A percentile compares a stretch with the other conserved stretches of the same genome.
phyloP scores from a whole-genome alignment of 92 coral and sea anemone genomes.

The Epizoanthus scotinus region DNA sequence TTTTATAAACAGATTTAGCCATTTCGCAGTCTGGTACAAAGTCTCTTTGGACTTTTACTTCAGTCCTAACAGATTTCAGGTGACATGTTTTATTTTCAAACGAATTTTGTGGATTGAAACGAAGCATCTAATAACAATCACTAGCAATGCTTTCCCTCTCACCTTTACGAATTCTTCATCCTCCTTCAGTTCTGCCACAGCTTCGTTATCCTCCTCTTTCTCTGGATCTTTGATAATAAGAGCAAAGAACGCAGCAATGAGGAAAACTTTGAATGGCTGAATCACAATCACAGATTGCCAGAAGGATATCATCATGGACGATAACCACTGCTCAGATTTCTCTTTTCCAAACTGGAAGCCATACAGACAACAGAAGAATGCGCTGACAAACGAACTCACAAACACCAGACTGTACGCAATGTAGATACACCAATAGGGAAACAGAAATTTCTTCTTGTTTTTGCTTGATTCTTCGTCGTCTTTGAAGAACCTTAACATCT shows the following conservation, averaged over 20 bases:
- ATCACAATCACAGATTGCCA: conserved; percentile 86
- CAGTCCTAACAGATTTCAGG: too few species aligned
- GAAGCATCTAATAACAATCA: too few species aligned
- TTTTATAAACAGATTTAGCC: too few species aligned
- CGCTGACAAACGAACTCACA: conserved; percentile 59
- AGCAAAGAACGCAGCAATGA: conserved; percentile 89
- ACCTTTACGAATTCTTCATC: conserved; percentile 56
- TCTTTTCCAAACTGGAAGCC: conserved; percentile 81
- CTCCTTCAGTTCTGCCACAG: conserved; percentile 22
- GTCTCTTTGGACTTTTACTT: too few species aligned
- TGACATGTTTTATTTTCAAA: too few species aligned
- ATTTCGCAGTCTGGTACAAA: too few species aligned
- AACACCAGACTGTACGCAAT: conserved; percentile 74
- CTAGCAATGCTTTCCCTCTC: not conserved
- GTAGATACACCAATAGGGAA: conserved; percentile 89
- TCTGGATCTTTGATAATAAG: conserved; percentile 92
- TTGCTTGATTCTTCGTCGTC: conserved; percentile 51
- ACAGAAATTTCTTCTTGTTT: conserved; percentile 64
- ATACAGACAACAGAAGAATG: conserved; percentile 70
- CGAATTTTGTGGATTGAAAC: too few species aligned
- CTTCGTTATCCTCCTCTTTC: conserved; percentile 81
- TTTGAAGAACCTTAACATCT: conserved; percentile 42
- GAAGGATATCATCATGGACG: conserved; percentile 85
- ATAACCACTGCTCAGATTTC: conserved; percentile 85
- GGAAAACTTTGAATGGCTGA: conserved; percentile 88